Evolutionary conservation across 2,797 vertebrate genomes (phyloP).

Genomic region (Aplochiton taeniatus): DNA sequence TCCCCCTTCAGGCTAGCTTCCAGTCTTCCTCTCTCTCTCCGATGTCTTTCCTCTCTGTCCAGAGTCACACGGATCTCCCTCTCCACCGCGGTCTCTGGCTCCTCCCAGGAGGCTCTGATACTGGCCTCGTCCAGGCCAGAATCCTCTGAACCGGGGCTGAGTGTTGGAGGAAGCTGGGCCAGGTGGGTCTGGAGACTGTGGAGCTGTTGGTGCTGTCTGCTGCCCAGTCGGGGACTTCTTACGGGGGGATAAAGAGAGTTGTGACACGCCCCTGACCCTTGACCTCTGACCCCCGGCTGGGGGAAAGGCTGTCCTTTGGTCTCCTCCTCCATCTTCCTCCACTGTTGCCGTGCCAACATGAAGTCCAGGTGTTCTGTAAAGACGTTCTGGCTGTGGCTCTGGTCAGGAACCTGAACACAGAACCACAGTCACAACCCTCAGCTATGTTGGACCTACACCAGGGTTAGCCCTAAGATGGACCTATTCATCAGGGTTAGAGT

Average conservation of each 20-base stretch:
- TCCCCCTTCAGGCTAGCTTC: not conserved
- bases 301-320: slow-evolving; percentile 42
- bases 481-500: too few relatives aligned
- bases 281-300: slow-evolving; percentile 22
- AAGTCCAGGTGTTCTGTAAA: slow-evolving; percentile 64
- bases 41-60: slow-evolving; percentile 53
- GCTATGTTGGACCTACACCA: too few relatives aligned
- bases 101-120: slow-evolving; percentile 49
- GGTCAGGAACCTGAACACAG: slow-evolving; percentile 48
- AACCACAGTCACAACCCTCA: too few relatives aligned
- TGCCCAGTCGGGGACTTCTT: too few relatives aligned
- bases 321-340: slow-evolving; percentile 60
- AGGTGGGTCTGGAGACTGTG: too few relatives aligned
- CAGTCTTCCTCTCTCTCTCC: slow-evolving; percentile 38
- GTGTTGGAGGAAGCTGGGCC: not conserved
- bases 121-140: slow-evolving; percentile 59
- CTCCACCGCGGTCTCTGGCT: slow-evolving; percentile 54
- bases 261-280: slow-evolving; percentile 18
- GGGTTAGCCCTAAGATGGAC: too few relatives aligned
- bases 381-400: slow-evolving; percentile 57
- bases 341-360: slow-evolving; percentile 56
- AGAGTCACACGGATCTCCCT: slow-evolving; percentile 53
- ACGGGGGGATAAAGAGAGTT: too few relatives aligned
- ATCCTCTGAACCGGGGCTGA: slow-evolving; percentile 63
- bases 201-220: too few relatives aligned